Base-by-base conservation (phyloP, 2,888 invertebrate species). In the Blastobasis lacticolella region DNA sequence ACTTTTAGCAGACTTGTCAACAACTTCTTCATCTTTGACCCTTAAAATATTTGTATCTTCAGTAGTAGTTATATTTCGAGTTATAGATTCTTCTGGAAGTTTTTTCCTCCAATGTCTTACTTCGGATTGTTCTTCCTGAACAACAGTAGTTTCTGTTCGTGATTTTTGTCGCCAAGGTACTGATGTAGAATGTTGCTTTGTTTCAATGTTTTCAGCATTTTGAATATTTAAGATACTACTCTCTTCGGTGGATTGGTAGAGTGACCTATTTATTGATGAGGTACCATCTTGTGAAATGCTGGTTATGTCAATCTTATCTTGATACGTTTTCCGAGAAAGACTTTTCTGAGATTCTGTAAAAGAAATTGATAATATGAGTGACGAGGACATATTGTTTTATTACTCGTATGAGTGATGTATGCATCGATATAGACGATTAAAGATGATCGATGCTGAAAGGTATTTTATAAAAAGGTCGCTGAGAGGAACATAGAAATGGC, bases 81-180 rank as follows among this genome's bases (percentile, higher is more conserved):
- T 50, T 54, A 53, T 57, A 7, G 49, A 52, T n/a, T 59, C 50
- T 38, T 63, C 65, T 46, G 54, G 51, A 4, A 68, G 66, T 36
- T 64, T 59, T 57, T 64, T 71, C 40, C 76, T 58, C 78, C 78
- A 78, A 56, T 69, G 63, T 52, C 58, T 69, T 4, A 60, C 58
- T 60, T 72, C 69, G 45, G 66, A 55, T 37, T 48, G 59, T 51
- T 72, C 64, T 51, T 66, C 61, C 52, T 57, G 61, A 38, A 43
- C 47, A 6, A 47, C 38, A 38, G 49, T 49, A 23, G 48, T 52
- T 47, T 66, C 63, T n/a, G 50, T 54, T 57, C 64, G 61, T 49
- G 57, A 62, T 57, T 69, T 66, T 50, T 57, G 72, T n/a, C 88
- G 78, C 87, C 88, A 88, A 1, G 87, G 87, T 5, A 78, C 73